phyloP scores from a whole-genome alignment of 2,888 invertebrate genomes.

The Ophraella communa region DNA sequence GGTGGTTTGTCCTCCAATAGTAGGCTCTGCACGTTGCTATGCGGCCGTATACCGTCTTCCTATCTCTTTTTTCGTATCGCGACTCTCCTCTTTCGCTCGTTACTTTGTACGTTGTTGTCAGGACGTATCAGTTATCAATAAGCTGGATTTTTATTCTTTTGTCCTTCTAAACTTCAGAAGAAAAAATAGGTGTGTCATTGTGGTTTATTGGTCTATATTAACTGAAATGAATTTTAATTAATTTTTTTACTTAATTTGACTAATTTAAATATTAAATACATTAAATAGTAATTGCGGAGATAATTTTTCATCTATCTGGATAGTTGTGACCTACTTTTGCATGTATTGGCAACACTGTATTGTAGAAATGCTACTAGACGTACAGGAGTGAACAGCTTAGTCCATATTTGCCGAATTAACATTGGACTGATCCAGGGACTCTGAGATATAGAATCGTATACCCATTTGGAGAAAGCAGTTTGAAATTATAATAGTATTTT shows the following conservation, averaged over 20 bases:
- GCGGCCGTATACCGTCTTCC: conserved; percentile 44
- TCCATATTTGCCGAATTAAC: conserved; percentile 32
- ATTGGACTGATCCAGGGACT: conserved; percentile 13
- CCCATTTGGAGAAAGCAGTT: too few relatives aligned
- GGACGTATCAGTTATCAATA: conserved; percentile 21
- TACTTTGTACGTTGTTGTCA: conserved; percentile 33
- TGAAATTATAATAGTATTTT: too few relatives aligned
- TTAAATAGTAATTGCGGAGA: conserved; percentile 14
- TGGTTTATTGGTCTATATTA: not conserved
- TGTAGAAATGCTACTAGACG: conserved; percentile 21
- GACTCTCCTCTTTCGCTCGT: conserved; percentile 36
- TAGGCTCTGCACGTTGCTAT: conserved; percentile 49
- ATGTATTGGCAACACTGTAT: conserved; percentile 23
- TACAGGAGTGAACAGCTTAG: conserved; percentile 21
- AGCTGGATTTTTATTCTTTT: conserved; percentile 5
- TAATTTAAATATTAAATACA: too few relatives aligned
- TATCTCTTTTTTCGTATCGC: conserved; percentile 39
- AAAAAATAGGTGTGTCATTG: not conserved
- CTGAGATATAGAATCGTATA: conserved; percentile 18
- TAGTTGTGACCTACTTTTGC: conserved; percentile 23
- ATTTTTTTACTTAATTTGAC: too few relatives aligned
- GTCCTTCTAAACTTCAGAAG: not conserved
- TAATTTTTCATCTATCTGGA: conserved; percentile 13
- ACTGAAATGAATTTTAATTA: too few relatives aligned
- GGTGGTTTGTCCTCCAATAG: conserved; percentile 45